These are phyloP conservation scores for Acleris cristana DNA, from an alignment of 2,888 invertebrate species.

Conservation along the genomic window DNA sequence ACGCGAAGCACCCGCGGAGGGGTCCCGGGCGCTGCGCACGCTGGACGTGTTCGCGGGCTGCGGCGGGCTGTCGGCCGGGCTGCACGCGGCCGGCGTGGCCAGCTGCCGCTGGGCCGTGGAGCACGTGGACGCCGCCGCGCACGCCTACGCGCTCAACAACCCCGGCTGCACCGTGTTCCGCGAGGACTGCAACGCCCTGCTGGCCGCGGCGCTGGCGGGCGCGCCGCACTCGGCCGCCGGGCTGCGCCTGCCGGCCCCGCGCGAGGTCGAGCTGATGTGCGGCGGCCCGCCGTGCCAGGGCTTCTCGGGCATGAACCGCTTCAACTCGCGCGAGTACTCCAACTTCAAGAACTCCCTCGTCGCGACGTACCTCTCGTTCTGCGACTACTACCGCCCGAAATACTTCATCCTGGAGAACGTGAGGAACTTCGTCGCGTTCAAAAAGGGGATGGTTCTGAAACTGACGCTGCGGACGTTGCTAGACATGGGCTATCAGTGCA, in stretches of 20 bases:
- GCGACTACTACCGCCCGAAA: slow-evolving; percentile 92
- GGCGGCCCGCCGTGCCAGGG: slow-evolving; percentile 96
- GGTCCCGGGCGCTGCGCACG: slow-evolving; percentile 83
- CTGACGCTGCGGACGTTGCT: slow-evolving; percentile 89
- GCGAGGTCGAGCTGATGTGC: slow-evolving; percentile 92
- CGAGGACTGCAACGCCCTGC: slow-evolving; percentile 91
- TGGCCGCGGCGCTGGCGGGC: slow-evolving; percentile 87
- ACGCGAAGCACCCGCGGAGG: slow-evolving; percentile 44
- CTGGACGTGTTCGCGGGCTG: slow-evolving; percentile 95
- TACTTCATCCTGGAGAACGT: slow-evolving; percentile 94
- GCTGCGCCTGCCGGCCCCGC: slow-evolving; percentile 87
- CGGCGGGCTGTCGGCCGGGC: slow-evolving; percentile 91
- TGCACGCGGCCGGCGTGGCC: slow-evolving; percentile 87
- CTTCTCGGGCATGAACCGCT: slow-evolving; percentile 95
- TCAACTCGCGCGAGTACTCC: slow-evolving; percentile 92
- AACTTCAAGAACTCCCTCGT: slow-evolving; percentile 93
- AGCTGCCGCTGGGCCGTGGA: slow-evolving; percentile 93
- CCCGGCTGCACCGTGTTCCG: slow-evolving; percentile 88
- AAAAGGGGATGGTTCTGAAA: slow-evolving; percentile 91
- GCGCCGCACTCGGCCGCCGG: slow-evolving; percentile 76
- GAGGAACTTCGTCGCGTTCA: slow-evolving; percentile 92
- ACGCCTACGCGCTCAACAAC: slow-evolving; percentile 91
- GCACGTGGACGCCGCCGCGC: slow-evolving; percentile 89
- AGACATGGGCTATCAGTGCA: slow-evolving; percentile 94
- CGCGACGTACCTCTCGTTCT: slow-evolving; percentile 91